Base-by-base conservation (phyloP, 1,140 invertebrate species). In the Drosophila truncata region DNA sequence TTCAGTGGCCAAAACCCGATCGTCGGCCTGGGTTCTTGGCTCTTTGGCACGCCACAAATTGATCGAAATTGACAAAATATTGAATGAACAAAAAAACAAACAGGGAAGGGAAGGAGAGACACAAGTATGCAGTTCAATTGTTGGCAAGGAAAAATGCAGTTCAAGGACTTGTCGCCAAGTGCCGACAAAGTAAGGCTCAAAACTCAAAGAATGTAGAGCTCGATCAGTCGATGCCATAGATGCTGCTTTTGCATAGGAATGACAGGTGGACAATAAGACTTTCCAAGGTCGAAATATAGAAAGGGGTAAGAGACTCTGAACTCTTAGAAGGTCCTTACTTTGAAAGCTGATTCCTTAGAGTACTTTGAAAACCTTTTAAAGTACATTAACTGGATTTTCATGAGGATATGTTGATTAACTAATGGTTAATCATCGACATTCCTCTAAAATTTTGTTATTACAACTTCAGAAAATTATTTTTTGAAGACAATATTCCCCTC, bases 31-130 rank as follows among this genome's bases (percentile, higher is more conserved):
- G 41, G 62, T 54, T 78, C 60, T 66, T 59, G 67, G 31, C 31
- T 31, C 62, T 52, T 70, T 88, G 85, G 85, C 85, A 90, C 87
- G 81, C 81, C 87, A 88, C 85, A 88, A 88, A 88, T 88, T 88
- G 85, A 88, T 90, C 85, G 86, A 88, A 88, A 88, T 90, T 88
- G 85, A 90, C 84, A 88, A 88, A 88, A 88, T 90, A 90, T 90
- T 88, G 81, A 71, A 47, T 61, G 47, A 54, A 64, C 46, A 72
- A 57, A 65, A 61, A 54, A 46, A 50, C 35, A 31, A 52, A 59
- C 42, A 18, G 54, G 60, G 72, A 29, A 42, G 47, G 61, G 39
- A 58, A 46, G 44, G 44, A 57, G 50, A 54, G 42, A 41, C 61
- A 70, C 58, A 88, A 90, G 55, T 88, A 90, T 88, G 85, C 85